Base-by-base conservation (phyloP, 2,797 vertebrate genomes). In the Huso huso region DNA sequence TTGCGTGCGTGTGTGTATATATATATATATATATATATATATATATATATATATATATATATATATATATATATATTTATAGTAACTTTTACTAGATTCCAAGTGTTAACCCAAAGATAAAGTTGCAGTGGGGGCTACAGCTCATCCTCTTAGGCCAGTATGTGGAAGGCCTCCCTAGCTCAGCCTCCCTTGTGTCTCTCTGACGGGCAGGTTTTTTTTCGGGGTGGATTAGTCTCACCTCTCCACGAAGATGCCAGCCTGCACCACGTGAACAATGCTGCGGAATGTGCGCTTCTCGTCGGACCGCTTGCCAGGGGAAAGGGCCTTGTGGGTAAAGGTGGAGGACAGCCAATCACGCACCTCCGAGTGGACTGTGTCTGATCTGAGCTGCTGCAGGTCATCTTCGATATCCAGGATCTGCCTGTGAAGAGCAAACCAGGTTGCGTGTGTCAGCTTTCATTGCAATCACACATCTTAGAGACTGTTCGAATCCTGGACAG, bases 211-310 rank as follows among this genome's bases (percentile, higher is more conserved):
- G 78, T 80, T 79, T 81, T 82, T 84, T 79, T 77, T 73, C 72
- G 74, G 72, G 76, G 72, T 55, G 9, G 52, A 8, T 37, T 13
- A 18, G 58, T 12, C 72, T 70, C 66, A 95, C 94, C 94, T 88
- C 72, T 97, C 94, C 70, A 97, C 94, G 52, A 97, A 97, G 83
- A 97, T 97, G 1, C 95, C 95, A 0, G 94, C 94, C 81, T 97
- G 94, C 66, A 96, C 95, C 0, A 94, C 95, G 0, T 95, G 93
- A 12, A 97, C 95, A 0, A 96, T 95, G 86, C 94, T 96, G 67
- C 95, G 93, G 70, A 97, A 97, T 73, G 93, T 95, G 53, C 92
- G 93, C 62, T 97, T 97, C 73, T 97, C 93, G 51, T 95, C 93
- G 0, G 92, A 83, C 0, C 92, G 85, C 0, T 92, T 88, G 0